These are phyloP conservation scores for Calameuta filiformis DNA, from an alignment of 2,888 invertebrate genomes.

Conservation along the genomic window DNA sequence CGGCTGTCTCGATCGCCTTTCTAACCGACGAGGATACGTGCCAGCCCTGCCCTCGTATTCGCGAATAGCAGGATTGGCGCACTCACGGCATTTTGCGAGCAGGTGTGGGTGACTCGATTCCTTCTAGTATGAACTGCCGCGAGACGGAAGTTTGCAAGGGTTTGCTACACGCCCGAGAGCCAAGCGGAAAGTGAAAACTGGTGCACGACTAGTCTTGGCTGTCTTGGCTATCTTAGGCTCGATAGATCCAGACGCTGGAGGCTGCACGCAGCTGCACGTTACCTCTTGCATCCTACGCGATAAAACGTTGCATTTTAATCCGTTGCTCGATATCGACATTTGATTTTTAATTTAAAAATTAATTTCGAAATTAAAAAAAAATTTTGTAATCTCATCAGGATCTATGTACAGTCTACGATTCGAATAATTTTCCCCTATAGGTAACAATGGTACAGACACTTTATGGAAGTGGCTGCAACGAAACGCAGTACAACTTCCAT, in stretches of 20 bases:
- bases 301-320: background rate
- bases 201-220: background rate
- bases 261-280: background rate
- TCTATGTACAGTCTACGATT: background rate
- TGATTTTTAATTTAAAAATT: background rate
- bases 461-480: background rate
- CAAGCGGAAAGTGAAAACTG: conserved; percentile 47
- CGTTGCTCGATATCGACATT: background rate
- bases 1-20: conserved; percentile 48
- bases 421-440: background rate
- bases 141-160: conserved; percentile 48
- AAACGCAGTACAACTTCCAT: background rate
- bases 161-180: conserved; percentile 35
- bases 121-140: conserved; percentile 3
- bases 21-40: conserved; percentile 45
- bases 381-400: background rate
- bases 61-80: conserved; percentile 1
- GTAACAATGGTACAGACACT: background rate
- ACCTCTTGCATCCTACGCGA: background rate
- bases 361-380: background rate
- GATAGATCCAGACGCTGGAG: background rate
- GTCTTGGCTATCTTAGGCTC: background rate
- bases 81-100: conserved; percentile 12
- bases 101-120: conserved; percentile 12
- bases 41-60: conserved; percentile 14